Base-by-base conservation (phyloP, 2,888 invertebrate species). In the Strigamia maritima region DNA sequence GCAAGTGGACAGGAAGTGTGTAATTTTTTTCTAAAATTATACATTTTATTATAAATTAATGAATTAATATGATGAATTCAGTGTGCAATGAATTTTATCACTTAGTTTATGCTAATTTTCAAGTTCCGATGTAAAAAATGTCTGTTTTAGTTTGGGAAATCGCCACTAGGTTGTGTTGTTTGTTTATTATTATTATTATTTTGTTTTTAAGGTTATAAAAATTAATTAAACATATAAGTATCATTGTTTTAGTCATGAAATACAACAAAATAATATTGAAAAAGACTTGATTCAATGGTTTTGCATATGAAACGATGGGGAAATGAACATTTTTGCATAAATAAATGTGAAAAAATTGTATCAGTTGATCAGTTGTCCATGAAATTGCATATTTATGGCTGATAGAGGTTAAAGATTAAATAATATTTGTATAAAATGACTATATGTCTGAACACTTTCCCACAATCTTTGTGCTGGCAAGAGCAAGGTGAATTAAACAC, bases 401-500 rank as follows among this genome's bases (percentile, higher is more conserved):
- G 44, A 7, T 44, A n/a, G n/a, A 44, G 44, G 16, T 44, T 16
- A 44, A 44, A 16, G 44, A n/a, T 44, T 16, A 44, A 14, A n/a
- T 44, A 14, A n/a, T 44, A 16, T 44, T 44, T 44, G 14, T 44
- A 44, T 44, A 10, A 44, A 44, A 44, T 44, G 44, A 44, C 6
- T 3, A 44, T 44, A n/a, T 2, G 16, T 16, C 14, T n/a, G 60
- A 3, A 65, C 7, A 8, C 24, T 65, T 65, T 65, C 60, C 24
- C 24, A 24, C 24, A 65, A 65, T 65, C 24, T 65, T 65, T 65
- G 22, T n/a, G 2, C 14, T n/a, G 22, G 22, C 60, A 65, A 65
- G 60, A 65, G 60, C 60, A 65, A 65, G 60, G 60, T 65, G 60
- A 65, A n/a, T 44, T 44, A 16, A 65, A 65, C 24, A 65, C 12